Base-by-base conservation (phyloP, 2,888 invertebrate species). In the Drosophila gaucha region DNA sequence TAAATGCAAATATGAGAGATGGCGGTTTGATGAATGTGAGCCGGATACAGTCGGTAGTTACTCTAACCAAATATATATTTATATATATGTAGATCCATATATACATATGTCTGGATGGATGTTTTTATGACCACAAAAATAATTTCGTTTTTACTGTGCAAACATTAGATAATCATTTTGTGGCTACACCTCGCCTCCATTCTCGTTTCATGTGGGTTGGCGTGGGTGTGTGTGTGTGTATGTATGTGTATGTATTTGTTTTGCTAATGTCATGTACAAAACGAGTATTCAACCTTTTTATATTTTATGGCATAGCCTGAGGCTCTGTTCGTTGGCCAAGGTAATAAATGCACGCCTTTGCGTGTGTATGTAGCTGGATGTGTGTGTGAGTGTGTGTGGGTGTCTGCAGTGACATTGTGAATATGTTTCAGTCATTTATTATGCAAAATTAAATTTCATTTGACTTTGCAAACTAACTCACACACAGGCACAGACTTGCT, bases 121-220 rank as follows among this genome's bases (percentile, higher is more conserved):
- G 72, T 73, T 74, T 74, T 74, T 74, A 76, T 72, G 76, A 74
- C 82, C 86, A 59, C 72, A 78, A 58, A 78, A 85, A 82, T 85
- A 82, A 82, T 87, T 82, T 75, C 60, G 67, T 82, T 82, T 82
- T 82, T 82, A 85, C 87, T 78, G 75, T 63, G 76, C 79, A 82
- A 82, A 75, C 88, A 87, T 82, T 85, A 85, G 88, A 85, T 85
- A 87, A 85, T 87, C 88, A 82, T 87, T 76, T 68, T 78, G 70
- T 39, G 62, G 66, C 49, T 43, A 62, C 56, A 41, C 31, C 67
- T 39, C 38, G 26, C 4, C 28, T 28, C 4, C 35, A 31, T 41
- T 16, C 12, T 16, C n/a, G 18, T 35, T 1, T 38, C 14, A n/a
- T 51, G 35, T 50, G 38, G 26, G 55, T 46, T 31, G 68, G 50